Evolutionary conservation across 2,888 invertebrate species (phyloP), one percentile per base, ranked within the genome.

Genomic region (Rhamnusium bicolor): DNA sequence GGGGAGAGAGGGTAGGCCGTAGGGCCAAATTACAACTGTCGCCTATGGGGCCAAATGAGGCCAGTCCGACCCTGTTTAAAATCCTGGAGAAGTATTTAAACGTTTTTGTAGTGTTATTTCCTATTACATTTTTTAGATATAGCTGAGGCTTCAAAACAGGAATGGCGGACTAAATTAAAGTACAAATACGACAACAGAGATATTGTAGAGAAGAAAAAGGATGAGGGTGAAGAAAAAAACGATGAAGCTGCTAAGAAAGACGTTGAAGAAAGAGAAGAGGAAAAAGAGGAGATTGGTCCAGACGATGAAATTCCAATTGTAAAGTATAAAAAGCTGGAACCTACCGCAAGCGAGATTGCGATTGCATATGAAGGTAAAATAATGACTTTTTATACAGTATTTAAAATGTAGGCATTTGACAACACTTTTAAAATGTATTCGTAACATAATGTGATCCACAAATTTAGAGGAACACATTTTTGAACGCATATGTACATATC

Each of bases 131-230:
- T 70, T 75, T 12, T 60, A 84, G 86, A 85, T 77, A 74, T 87
- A 19, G 68, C 79, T 3, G 72, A 83, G 1, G 71, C 80, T 0
- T 79, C 79, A 12, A 80, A 79, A 24, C 71, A 76, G 3, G 88
- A 88, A 80, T 87, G 86, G 85, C 73, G 81, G 1, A 71, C 73
- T n/a, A 85, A 85, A 75, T 60, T 85, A 62, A 77, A 80, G 61
- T 87, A 87, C 76, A 87, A 86, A 75, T 86, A 84, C 72, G 81
- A 83, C 3, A 77, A 83, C 69, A 80, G 84, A 53, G 82, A 83
- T 24, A 81, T 75, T 18, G 46, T 73, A 5, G 58, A 51, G 18
- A 58, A 71, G 29, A 66, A 49, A 40, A 72, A 53, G 16, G 6
- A 10, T 8, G 46, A 18, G 0, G 47, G n/a, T n/a, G 58, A 51